Percentiles rank a stretch among this genome's conserved stretches.
Evolutionary conservation across 2,888 invertebrate species (phyloP).

Genomic region (Glyphotaelius pellucidus): DNA sequence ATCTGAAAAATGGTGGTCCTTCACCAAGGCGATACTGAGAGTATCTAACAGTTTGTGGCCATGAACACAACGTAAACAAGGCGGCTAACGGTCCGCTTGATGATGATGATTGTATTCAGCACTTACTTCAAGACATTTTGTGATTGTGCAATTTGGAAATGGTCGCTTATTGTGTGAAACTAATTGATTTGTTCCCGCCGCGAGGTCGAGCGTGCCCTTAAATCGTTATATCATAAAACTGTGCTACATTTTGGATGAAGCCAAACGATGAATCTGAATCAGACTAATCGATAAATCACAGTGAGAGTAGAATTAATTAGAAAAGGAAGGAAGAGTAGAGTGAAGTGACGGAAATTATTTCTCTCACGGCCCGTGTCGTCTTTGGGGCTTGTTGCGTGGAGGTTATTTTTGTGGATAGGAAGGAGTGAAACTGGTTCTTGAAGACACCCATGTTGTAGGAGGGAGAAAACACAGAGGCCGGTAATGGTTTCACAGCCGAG

Average conservation of each 20-base stretch:
- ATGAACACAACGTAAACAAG: not conserved
- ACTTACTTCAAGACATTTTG: not conserved
- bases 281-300: not conserved
- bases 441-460: too few relatives aligned
- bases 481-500: too few relatives aligned
- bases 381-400: too few relatives aligned
- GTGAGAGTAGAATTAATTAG: too few relatives aligned
- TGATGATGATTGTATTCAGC: not conserved
- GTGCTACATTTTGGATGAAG: not conserved
- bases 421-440: too few relatives aligned
- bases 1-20: too few relatives aligned
- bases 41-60: not conserved
- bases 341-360: too few relatives aligned
- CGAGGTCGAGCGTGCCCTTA: slow-evolving; percentile 19
- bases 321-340: too few relatives aligned
- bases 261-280: not conserved
- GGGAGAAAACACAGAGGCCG: too few relatives aligned
- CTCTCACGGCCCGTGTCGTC: too few relatives aligned
- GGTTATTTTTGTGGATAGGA: too few relatives aligned
- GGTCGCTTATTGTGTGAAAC: slow-evolving; percentile 5
- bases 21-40: too few relatives aligned
- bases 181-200: slow-evolving; percentile 25
- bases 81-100: not conserved
- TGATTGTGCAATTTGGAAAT: slow-evolving; percentile 15
- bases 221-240: not conserved